phyloP scores from a whole-genome alignment of 64 coral and sea anemone genomes.

The Actinia tenebrosa region DNA sequence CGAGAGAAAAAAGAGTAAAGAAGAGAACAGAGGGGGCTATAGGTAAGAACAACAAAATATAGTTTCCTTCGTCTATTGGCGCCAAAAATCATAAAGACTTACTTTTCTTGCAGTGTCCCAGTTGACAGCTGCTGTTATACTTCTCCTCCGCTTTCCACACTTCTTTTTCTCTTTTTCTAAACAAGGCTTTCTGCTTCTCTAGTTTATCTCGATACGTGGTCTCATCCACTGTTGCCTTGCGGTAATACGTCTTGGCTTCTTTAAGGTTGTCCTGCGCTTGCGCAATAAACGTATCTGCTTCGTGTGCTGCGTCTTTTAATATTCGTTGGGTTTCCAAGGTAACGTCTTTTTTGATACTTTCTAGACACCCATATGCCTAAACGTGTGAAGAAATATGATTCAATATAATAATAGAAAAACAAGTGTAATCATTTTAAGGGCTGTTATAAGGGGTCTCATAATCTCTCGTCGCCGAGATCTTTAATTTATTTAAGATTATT shows the following conservation, averaged over 20 bases:
- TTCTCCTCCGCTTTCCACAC: slow-evolving; percentile 76
- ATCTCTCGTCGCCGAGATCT: no score
- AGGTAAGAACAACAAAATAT: no score
- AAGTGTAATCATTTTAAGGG: no score
- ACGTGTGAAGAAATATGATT: slow-evolving; percentile 5
- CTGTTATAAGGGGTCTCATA: no score
- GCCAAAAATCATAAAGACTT: slow-evolving; percentile 1
- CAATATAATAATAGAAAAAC: not conserved
- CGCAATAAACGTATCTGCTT: slow-evolving; percentile 81
- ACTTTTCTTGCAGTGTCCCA: slow-evolving; percentile 75
- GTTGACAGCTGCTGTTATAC: slow-evolving; percentile 75
- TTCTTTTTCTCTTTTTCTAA: slow-evolving; percentile 75
- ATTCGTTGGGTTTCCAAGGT: slow-evolving; percentile 36
- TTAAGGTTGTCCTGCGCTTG: slow-evolving; percentile 77
- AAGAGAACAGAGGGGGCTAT: no score
- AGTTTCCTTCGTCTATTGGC: no score
- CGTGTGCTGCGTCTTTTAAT: slow-evolving; percentile 48
- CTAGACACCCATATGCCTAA: slow-evolving; percentile 91
- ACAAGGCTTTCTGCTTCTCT: slow-evolving; percentile 35
- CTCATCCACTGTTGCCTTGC: slow-evolving; percentile 65
- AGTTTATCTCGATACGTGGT: slow-evolving; percentile 56
- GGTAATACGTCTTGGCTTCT: slow-evolving; percentile 82
- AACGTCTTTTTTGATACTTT: slow-evolving; percentile 59
- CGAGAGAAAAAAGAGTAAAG: no score
- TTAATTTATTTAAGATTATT: no score